phyloP scores from a whole-genome alignment of 2,888 invertebrate species.

The Nymphalis c-album region DNA sequence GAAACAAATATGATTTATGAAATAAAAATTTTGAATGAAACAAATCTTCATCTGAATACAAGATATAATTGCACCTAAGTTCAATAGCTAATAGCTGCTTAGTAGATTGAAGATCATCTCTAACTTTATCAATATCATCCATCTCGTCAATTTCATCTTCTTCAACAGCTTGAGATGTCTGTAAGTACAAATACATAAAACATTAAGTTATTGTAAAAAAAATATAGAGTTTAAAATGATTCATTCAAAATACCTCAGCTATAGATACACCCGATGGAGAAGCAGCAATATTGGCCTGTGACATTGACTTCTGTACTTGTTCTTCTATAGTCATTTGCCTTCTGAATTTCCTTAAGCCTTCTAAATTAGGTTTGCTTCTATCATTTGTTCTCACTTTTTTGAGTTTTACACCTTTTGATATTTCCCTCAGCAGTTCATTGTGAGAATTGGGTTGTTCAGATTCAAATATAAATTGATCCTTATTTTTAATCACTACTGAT shows the following conservation, averaged over 20 bases:
- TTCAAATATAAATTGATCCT: slow-evolving; percentile 92
- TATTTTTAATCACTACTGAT: slow-evolving; percentile 84
- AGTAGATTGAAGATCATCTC: slow-evolving; percentile 94
- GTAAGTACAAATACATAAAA: slow-evolving; percentile 29
- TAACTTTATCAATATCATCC: slow-evolving; percentile 94
- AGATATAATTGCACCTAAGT: slow-evolving; percentile 72
- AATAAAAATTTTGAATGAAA: not conserved
- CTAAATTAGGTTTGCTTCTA: slow-evolving; percentile 91
- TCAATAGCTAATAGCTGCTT: slow-evolving; percentile 95
- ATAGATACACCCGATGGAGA: slow-evolving; percentile 70
- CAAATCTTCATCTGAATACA: not conserved
- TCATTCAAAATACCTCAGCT: slow-evolving; percentile 52
- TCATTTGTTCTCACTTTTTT: slow-evolving; percentile 91
- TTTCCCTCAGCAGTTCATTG: slow-evolving; percentile 90
- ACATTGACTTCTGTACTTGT: slow-evolving; percentile 91
- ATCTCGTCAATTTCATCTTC: slow-evolving; percentile 90
- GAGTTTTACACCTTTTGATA: slow-evolving; percentile 88
- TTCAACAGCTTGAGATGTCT: slow-evolving; percentile 65
- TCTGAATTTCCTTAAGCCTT: slow-evolving; percentile 92
- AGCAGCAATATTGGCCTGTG: slow-evolving; percentile 83
- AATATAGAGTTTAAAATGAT: not conserved
- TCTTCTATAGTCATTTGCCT: slow-evolving; percentile 95
- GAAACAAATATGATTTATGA: not conserved
- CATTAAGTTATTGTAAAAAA: not conserved
- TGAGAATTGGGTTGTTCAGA: slow-evolving; percentile 91